Percentiles rank a stretch among this genome's conserved stretches.
phyloP scores from a whole-genome alignment of 2,888 invertebrate species.

The Tryphoninae sp. region DNA sequence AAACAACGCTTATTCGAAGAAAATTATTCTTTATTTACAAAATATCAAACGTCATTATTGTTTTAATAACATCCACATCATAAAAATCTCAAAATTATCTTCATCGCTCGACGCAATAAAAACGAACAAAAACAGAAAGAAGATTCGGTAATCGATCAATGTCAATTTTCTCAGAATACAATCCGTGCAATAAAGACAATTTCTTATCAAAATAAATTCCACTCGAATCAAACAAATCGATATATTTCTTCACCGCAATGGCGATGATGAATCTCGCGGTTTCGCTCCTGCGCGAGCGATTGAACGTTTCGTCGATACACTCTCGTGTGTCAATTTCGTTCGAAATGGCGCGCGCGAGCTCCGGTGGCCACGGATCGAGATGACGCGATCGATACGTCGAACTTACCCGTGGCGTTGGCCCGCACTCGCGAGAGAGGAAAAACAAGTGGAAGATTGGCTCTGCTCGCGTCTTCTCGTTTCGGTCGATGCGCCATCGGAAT shows the following conservation, averaged over 20 bases:
- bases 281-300: slow-evolving; percentile 68
- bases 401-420: slow-evolving; percentile 62
- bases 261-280: slow-evolving; percentile 58
- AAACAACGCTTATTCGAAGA: neutral
- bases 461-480: slow-evolving; percentile 60
- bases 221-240: slow-evolving; percentile 55
- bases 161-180: too few relatives aligned
- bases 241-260: neutral
- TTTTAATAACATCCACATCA: too few relatives aligned
- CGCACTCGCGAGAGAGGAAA: slow-evolving; percentile 54
- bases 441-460: slow-evolving; percentile 65
- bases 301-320: slow-evolving; percentile 73
- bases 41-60: too few relatives aligned
- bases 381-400: slow-evolving; percentile 66
- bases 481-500: slow-evolving; percentile 43
- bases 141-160: too few relatives aligned
- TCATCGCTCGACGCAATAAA: too few relatives aligned
- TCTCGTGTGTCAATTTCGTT: slow-evolving; percentile 56
- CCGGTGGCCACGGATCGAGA: slow-evolving; percentile 35
- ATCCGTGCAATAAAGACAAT: too few relatives aligned
- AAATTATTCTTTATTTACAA: too few relatives aligned
- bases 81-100: too few relatives aligned
- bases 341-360: slow-evolving; percentile 53
- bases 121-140: too few relatives aligned
- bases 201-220: too few relatives aligned